Evolutionary conservation across 2,888 invertebrate genomes (phyloP).

Genomic region (Thymelicus acteon): DNA sequence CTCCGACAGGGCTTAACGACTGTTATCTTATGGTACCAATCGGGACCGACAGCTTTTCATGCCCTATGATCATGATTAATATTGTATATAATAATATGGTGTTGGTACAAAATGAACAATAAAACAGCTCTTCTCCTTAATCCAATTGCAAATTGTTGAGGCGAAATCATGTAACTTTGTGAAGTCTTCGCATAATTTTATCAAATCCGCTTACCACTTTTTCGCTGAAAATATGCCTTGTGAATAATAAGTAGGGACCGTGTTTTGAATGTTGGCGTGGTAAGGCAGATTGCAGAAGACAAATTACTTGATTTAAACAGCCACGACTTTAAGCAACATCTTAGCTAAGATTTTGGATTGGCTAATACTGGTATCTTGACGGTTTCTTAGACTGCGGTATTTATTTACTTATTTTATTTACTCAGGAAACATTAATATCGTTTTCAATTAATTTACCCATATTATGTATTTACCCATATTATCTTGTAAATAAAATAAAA

Average conservation of each 20-base stretch:
- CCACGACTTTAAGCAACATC: not conserved
- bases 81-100: too few relatives aligned
- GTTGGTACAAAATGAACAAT: not conserved
- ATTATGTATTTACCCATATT: too few relatives aligned
- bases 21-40: too few relatives aligned
- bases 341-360: too few relatives aligned
- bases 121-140: not conserved
- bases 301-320: conserved; percentile 39
- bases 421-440: too few relatives aligned
- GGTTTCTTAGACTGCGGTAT: too few relatives aligned
- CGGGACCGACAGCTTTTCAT: too few relatives aligned
- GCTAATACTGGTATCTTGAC: too few relatives aligned
- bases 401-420: too few relatives aligned
- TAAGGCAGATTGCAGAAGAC: conserved; percentile 43
- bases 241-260: conserved; percentile 45
- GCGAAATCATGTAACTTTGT: conserved; percentile 21
- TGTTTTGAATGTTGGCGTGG: conserved; percentile 30
- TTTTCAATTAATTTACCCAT: not conserved
- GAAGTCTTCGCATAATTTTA: conserved; percentile 37
- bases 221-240: conserved; percentile 39
- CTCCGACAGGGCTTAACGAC: too few relatives aligned
- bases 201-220: conserved; percentile 43
- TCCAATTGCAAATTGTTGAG: conserved; percentile 11
- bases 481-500: conserved; percentile 15
- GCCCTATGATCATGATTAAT: too few relatives aligned